Percentiles rank a stretch among this genome's conserved stretches.
These are phyloP conservation scores for Archips xylosteana DNA, from an alignment of 2,888 invertebrate genomes.

Conservation along the genomic window DNA sequence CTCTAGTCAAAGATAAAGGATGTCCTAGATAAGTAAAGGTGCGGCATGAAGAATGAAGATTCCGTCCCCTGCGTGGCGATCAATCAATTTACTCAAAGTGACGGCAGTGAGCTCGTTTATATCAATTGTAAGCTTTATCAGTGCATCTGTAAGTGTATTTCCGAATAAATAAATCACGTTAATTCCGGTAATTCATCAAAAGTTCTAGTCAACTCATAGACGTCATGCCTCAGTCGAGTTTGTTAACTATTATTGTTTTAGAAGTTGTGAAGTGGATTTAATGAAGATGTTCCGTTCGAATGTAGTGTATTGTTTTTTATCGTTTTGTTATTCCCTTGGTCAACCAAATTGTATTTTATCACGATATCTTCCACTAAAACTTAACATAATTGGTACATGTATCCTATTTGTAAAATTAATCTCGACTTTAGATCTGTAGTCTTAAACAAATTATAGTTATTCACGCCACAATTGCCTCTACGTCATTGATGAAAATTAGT, in stretches of 20 bases:
- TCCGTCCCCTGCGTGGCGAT: conserved; percentile 55
- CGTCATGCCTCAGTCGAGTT: conserved; percentile 22
- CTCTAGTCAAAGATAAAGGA: conserved; percentile 31
- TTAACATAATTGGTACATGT: conserved; percentile 5
- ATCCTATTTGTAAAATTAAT: not conserved
- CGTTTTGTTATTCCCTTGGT: not conserved
- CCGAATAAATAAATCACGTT: conserved; percentile 66
- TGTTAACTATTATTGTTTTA: conserved; percentile 31
- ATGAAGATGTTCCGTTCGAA: conserved; percentile 7
- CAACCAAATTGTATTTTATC: conserved; percentile 10
- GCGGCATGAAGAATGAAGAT: conserved; percentile 52
- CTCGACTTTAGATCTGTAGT: not conserved
- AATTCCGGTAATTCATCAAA: conserved; percentile 64
- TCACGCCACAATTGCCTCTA: not conserved
- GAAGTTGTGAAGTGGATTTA: conserved; percentile 16
- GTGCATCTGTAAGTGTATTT: conserved; percentile 57
- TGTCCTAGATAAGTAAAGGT: conserved; percentile 29
- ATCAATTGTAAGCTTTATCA: conserved; percentile 68
- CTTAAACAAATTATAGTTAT: not conserved
- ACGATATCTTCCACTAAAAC: conserved; percentile 18
- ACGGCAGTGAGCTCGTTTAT: conserved; percentile 63
- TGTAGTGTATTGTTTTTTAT: not conserved
- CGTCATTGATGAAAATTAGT: too few species aligned
- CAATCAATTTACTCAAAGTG: conserved; percentile 70
- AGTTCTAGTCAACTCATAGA: conserved; percentile 41